Conservation (phyloP, 1,140 invertebrate genomes). For the Cryptotermes secundus region DNA sequence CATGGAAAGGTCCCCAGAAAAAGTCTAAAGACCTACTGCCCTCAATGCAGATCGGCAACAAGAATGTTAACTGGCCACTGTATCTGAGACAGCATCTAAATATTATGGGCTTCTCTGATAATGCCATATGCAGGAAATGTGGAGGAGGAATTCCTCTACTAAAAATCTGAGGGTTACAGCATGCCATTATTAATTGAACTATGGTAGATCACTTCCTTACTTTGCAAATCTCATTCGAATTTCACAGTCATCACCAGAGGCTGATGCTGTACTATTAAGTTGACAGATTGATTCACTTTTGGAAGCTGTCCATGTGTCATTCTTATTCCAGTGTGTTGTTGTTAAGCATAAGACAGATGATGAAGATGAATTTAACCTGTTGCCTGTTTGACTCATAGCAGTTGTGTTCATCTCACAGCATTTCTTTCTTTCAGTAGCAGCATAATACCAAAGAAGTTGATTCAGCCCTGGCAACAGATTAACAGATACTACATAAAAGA, state of each 20-base stretch:
- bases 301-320: neutral
- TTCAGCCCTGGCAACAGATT: neutral
- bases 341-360: neutral
- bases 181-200: no score
- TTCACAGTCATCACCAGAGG: neutral
- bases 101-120: no score
- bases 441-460: neutral
- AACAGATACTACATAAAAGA: no score
- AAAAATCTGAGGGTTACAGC: no score
- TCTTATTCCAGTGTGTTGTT: neutral
- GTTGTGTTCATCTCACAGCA: neutral
- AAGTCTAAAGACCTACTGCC: no score
- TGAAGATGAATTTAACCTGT: neutral
- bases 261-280: neutral
- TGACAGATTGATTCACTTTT: neutral
- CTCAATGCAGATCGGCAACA: no score
- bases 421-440: neutral
- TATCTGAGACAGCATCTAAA: no score
- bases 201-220: neutral
- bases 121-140: no score
- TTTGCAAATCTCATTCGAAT: constrained; percentile 3
- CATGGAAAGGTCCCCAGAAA: no score
- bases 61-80: no score
- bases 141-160: no score
- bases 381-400: neutral